These are phyloP conservation scores for Atlantisia rogersi DNA, from an alignment of 2,113 vertebrate genomes.

Conservation along the genomic window DNA sequence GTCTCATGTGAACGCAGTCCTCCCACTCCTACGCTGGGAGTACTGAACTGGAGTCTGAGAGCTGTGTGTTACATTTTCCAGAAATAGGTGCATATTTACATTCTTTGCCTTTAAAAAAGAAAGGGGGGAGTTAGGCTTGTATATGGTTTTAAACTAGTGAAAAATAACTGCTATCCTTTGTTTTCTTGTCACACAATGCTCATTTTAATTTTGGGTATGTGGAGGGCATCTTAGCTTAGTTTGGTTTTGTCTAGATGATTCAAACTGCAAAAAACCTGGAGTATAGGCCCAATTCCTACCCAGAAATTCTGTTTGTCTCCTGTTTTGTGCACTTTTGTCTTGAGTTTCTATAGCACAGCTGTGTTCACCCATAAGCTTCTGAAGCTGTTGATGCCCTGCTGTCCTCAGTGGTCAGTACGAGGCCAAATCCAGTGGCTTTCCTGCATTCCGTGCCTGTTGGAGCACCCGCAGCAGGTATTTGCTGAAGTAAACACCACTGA, in stretches of 20 bases:
- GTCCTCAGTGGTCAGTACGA: neutral
- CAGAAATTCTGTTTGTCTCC: neutral
- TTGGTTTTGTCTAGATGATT: neutral
- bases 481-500: neutral
- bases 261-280: neutral
- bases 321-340: neutral
- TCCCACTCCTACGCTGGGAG: neutral
- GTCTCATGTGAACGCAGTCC: neutral
- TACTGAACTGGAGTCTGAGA: constrained; percentile 24
- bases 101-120: neutral
- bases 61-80: constrained; percentile 4
- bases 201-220: neutral
- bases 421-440: neutral
- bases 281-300: fast-evolving
- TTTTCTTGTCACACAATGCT: neutral
- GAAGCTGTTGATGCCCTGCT: neutral
- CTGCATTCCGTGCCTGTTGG: fast-evolving
- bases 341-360: neutral
- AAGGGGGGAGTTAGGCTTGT: neutral
- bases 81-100: constrained; percentile 18
- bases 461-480: neutral
- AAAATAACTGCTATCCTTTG: neutral
- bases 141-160: neutral
- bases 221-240: neutral
- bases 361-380: neutral